Percentiles rank a stretch among this genome's conserved stretches.
phyloP scores from a whole-genome alignment of 2,888 invertebrate genomes.

The Eupithecia centaureata region DNA sequence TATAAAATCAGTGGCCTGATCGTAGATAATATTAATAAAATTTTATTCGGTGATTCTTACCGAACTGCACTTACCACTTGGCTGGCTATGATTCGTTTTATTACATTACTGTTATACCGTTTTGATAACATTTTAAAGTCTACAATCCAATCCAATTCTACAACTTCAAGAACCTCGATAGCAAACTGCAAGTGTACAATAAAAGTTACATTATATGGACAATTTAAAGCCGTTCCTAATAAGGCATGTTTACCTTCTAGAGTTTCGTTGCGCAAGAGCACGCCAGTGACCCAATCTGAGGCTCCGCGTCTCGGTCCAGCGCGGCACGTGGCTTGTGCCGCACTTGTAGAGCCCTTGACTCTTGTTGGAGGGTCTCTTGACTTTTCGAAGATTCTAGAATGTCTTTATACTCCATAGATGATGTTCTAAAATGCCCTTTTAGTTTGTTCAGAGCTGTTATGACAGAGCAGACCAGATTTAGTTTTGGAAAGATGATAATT shows the following conservation, averaged over 20 bases:
- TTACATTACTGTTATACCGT: background rate
- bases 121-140: slow-evolving; percentile 1
- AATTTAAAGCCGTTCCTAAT: slow-evolving; percentile 29
- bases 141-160: background rate
- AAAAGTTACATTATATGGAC: slow-evolving; percentile 24
- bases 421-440: too few species aligned
- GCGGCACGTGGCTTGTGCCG: slow-evolving; percentile 68
- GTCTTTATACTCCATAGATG: background rate
- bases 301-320: slow-evolving; percentile 67
- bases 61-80: background rate
- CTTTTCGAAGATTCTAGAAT: background rate
- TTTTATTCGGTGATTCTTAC: background rate
- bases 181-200: slow-evolving; percentile 8
- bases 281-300: slow-evolving; percentile 35
- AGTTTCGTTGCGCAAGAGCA: slow-evolving; percentile 12
- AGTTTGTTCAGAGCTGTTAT: background rate
- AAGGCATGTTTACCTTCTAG: slow-evolving; percentile 23
- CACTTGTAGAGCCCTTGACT: slow-evolving; percentile 17
- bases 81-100: background rate
- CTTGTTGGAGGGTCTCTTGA: slow-evolving; percentile 1
- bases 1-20: background rate
- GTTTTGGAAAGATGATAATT: background rate
- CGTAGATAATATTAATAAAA: background rate
- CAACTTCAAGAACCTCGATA: slow-evolving; percentile 5
- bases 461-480: background rate